phyloP scores from a whole-genome alignment of 1,140 invertebrate genomes.

The Heterodera schachtii region DNA sequence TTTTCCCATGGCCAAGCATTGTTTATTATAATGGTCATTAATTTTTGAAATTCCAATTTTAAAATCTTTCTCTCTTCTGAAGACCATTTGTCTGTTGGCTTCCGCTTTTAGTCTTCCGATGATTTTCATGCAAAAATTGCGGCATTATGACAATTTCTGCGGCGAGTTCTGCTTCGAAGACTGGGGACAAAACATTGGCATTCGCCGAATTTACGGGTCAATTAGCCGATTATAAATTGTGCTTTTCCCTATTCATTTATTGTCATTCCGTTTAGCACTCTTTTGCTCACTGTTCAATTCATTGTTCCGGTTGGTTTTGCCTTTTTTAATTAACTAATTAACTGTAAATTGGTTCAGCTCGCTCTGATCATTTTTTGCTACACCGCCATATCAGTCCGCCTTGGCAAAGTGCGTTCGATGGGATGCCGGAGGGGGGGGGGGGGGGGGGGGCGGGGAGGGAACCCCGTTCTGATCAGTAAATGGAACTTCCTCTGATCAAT shows the following conservation, averaged over 20 bases:
- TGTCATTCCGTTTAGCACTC: slow-evolving; percentile 29
- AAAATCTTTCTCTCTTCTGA: slow-evolving; percentile 29
- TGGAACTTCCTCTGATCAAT: no score
- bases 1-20: slow-evolving; percentile 56
- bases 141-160: slow-evolving; percentile 52
- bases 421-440: no score
- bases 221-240: no score
- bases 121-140: slow-evolving; percentile 57
- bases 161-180: slow-evolving; percentile 59
- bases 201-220: slow-evolving; percentile 53
- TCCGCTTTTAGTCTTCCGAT: slow-evolving; percentile 50
- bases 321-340: not conserved
- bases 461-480: no score
- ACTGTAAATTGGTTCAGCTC: slow-evolving; percentile 24
- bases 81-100: slow-evolving; percentile 56
- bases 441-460: no score
- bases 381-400: slow-evolving; percentile 59
- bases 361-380: slow-evolving; percentile 61
- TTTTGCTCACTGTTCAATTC: slow-evolving; percentile 59
- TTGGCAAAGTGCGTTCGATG: slow-evolving; percentile 44
- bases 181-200: slow-evolving; percentile 49
- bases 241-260: no score
- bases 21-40: slow-evolving; percentile 52
- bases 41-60: slow-evolving; percentile 33
- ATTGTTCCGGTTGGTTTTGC: slow-evolving; percentile 47